These are phyloP conservation scores for Drosophila ustulata DNA, from an alignment of 2,888 invertebrate genomes.

Conservation along the genomic window DNA sequence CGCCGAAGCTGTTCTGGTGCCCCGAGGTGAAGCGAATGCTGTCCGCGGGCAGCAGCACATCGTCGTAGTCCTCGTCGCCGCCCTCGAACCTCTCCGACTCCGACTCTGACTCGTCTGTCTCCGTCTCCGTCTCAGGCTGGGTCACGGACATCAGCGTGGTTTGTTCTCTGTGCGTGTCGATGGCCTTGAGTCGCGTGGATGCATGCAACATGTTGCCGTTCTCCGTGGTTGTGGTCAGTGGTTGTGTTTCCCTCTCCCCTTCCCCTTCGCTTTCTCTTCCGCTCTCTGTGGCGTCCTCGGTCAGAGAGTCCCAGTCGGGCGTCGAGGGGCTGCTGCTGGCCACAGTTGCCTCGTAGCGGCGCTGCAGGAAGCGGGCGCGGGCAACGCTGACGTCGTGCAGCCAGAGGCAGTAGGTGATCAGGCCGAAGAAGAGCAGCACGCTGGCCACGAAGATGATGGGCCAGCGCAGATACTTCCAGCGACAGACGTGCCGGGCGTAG, in stretches of 20 bases:
- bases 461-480: conserved; percentile 82
- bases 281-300: conserved; percentile 32
- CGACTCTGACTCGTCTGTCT: too few species aligned
- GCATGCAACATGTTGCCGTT: conserved; percentile 45
- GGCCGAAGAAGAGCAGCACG: conserved; percentile 79
- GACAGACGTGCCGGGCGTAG: conserved; percentile 70
- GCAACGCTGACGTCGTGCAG: conserved; percentile 81
- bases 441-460: conserved; percentile 79
- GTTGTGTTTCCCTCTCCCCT: background rate
- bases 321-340: conserved; percentile 30
- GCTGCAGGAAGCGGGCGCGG: conserved; percentile 74
- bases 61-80: conserved; percentile 65
- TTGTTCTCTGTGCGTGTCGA: conserved; percentile 40
- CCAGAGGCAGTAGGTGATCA: conserved; percentile 82
- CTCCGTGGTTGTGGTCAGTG: conserved; percentile 26
- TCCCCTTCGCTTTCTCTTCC: background rate
- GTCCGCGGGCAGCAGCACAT: conserved; percentile 71
- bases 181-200: conserved; percentile 70
- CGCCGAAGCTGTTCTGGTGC: conserved; percentile 88
- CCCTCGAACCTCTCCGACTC: conserved; percentile 28
- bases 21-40: conserved; percentile 87
- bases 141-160: conserved; percentile 33
- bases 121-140: too few species aligned
- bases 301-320: conserved; percentile 31
- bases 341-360: conserved; percentile 57